Evolutionary conservation across 2,113 vertebrate species (phyloP).

Genomic region (Lampris megalopsis): DNA sequence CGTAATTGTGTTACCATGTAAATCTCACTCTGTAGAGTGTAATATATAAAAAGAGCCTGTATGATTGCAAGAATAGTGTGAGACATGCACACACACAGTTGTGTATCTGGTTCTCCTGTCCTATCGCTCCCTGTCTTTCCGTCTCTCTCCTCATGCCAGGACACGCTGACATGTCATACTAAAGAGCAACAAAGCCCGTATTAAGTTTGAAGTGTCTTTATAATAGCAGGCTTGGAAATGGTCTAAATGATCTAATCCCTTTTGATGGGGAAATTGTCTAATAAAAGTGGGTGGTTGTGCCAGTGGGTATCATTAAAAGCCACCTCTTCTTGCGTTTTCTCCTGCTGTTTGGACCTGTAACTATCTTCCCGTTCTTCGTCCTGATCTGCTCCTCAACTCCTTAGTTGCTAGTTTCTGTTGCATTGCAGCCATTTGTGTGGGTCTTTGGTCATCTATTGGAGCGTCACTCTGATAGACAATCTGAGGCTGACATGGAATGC

Average conservation of each 20-base stretch:
- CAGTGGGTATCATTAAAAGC: not conserved
- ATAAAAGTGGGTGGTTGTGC: not conserved
- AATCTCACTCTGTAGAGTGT: not conserved
- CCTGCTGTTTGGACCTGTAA: not conserved
- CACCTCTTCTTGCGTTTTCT: not conserved
- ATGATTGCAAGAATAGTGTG: too few relatives aligned
- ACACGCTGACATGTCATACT: not conserved
- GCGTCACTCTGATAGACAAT: not conserved
- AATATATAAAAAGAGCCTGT: too few relatives aligned
- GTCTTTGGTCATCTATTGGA: constrained; percentile 1
- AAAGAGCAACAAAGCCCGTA: not conserved
- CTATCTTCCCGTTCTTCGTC: not conserved
- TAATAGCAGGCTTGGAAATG: not conserved
- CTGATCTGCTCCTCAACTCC: not conserved
- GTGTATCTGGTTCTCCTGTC: not conserved
- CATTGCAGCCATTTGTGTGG: not conserved
- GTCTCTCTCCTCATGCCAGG: not conserved
- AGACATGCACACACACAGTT: too few relatives aligned
- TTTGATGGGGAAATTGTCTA: not conserved
- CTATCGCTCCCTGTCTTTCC: not conserved
- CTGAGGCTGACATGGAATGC: not conserved
- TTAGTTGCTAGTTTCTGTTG: not conserved
- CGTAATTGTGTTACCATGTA: too few relatives aligned
- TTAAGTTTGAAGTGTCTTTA: not conserved
- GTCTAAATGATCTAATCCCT: not conserved